phyloP scores from a whole-genome alignment of 2,113 vertebrate species.

The Illadopsis cleaveri region DNA sequence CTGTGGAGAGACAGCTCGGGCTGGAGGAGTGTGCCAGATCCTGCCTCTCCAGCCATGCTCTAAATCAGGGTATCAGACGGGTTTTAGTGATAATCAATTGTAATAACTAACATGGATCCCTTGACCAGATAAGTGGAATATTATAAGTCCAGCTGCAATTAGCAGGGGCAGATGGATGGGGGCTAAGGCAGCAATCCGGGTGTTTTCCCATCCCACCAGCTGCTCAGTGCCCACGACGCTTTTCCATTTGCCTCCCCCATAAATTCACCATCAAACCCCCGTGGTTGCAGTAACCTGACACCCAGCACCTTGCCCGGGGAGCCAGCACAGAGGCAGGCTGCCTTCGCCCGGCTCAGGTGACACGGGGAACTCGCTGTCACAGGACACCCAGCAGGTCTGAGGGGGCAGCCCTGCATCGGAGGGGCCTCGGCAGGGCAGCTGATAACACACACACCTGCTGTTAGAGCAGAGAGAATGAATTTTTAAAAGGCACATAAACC shows the following conservation, averaged over 20 bases:
- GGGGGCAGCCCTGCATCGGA: fast-evolving
- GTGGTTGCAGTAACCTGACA: fast-evolving
- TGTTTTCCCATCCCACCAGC: neutral
- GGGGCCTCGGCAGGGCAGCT: neutral
- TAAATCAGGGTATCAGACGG: constrained; percentile 59
- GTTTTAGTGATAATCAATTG: constrained; percentile 49
- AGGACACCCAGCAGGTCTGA: fast-evolving
- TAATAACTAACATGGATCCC: neutral
- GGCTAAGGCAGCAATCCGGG: neutral
- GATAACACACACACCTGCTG: neutral
- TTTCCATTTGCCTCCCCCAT: fast-evolving
- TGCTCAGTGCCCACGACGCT: fast-evolving
- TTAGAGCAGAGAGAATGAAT: neutral
- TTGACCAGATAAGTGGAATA: constrained; percentile 22
- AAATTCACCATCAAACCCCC: neutral
- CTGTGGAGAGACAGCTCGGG: neutral
- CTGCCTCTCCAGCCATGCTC: neutral
- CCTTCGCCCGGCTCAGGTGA: neutral
- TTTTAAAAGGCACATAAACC: constrained; percentile 53
- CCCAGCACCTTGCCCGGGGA: neutral
- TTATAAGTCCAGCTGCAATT: constrained; percentile 3
- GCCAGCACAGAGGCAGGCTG: too few relatives aligned
- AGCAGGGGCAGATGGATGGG: constrained; percentile 41
- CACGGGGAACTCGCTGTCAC: fast-evolving
- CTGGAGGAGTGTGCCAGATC: neutral